Conservation (phyloP, 2,888 invertebrate species). For the Xylophagus ater region DNA sequence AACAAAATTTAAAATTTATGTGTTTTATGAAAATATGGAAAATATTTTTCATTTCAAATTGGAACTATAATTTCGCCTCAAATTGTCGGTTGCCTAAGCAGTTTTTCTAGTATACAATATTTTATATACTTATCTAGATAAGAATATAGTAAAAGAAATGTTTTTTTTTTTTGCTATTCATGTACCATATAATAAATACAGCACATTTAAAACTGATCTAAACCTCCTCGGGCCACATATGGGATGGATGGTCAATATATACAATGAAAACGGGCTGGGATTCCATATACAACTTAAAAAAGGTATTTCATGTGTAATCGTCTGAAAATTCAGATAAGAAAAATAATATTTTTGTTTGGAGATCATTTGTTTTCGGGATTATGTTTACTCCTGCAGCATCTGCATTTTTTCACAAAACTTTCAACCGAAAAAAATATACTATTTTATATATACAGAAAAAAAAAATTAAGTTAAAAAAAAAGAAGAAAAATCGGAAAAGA, state of each 20-base stretch:
- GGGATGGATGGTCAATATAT: too few relatives aligned
- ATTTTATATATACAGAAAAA: not conserved
- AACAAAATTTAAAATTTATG: too few relatives aligned
- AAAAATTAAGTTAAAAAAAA: not conserved
- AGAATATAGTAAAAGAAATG: not conserved
- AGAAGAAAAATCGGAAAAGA: not conserved
- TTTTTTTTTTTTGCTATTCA: too few relatives aligned
- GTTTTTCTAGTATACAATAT: too few relatives aligned
- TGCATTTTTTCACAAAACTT: constrained; percentile 17
- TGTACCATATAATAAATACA: not conserved
- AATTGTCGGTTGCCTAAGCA: too few relatives aligned
- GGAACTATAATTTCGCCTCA: too few relatives aligned
- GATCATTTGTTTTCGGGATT: constrained; percentile 19
- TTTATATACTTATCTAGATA: not conserved
- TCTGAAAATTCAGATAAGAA: constrained; percentile 18
- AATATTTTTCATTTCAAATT: too few relatives aligned
- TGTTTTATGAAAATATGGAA: too few relatives aligned
- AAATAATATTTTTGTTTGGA: constrained; percentile 17
- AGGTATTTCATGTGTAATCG: constrained; percentile 18
- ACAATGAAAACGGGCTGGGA: too few relatives aligned
- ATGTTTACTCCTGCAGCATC: constrained; percentile 18
- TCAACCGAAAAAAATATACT: not conserved
- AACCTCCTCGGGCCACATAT: too few relatives aligned
- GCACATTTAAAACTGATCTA: not conserved
- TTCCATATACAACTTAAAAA: constrained; percentile 3